Evolutionary conservation across 1,140 invertebrate species (phyloP).

Genomic region (Anadara kagoshimensis): DNA sequence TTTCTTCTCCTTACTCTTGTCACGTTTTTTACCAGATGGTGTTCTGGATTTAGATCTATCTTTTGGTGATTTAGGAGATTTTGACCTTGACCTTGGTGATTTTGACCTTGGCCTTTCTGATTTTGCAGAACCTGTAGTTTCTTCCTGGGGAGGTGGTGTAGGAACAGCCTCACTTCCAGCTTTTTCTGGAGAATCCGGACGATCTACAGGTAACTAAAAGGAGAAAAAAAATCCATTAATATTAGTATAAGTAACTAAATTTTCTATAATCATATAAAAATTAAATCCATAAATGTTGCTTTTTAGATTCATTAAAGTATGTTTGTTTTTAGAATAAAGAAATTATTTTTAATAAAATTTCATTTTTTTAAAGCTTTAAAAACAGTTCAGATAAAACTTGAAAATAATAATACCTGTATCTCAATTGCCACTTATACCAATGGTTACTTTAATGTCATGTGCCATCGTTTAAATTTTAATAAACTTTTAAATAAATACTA

Average conservation of each 20-base stretch:
- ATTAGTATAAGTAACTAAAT: too few relatives aligned
- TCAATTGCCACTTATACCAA: too few relatives aligned
- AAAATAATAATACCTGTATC: neutral
- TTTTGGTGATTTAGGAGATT: slow-evolving; percentile 58
- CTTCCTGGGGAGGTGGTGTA: slow-evolving; percentile 40
- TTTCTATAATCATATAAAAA: too few relatives aligned
- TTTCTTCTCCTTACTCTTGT: slow-evolving; percentile 59
- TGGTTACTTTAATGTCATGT: too few relatives aligned
- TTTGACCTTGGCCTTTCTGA: slow-evolving; percentile 8
- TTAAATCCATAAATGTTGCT: neutral
- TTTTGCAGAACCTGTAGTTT: slow-evolving; percentile 33
- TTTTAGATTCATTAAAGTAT: neutral
- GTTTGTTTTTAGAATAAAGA: neutral
- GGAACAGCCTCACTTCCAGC: slow-evolving; percentile 39
- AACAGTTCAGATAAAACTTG: neutral
- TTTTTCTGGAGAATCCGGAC: slow-evolving; percentile 57
- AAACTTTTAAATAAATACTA: too few relatives aligned
- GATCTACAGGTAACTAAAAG: slow-evolving; percentile 56
- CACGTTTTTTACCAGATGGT: slow-evolving; percentile 63
- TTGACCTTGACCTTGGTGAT: slow-evolving; percentile 29
- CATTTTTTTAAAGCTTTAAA: neutral
- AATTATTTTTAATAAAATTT: neutral
- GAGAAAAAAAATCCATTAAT: neutral
- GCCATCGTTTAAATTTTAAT: too few relatives aligned
- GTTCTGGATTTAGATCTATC: slow-evolving; percentile 58